phyloP scores from a whole-genome alignment of 2,797 vertebrate species.

The Artibeus lituratus region DNA sequence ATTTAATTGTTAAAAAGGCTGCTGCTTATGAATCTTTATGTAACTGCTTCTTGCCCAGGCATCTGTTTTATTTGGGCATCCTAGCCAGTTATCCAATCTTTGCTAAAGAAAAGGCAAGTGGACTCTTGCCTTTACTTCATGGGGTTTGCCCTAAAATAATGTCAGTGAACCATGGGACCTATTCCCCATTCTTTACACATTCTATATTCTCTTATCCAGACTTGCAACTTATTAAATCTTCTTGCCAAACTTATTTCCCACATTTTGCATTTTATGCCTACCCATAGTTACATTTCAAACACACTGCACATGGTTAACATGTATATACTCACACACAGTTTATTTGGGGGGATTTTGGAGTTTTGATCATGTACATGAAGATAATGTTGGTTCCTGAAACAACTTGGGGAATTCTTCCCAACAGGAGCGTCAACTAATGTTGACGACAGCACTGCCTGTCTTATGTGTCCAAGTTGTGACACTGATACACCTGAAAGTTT shows the following conservation, averaged over 20 bases:
- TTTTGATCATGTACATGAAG: not conserved
- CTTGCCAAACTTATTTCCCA: not conserved
- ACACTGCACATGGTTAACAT: not conserved
- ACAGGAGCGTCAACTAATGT: not conserved
- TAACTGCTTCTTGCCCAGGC: not conserved
- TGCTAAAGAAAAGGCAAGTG: not conserved
- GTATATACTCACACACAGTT: not conserved
- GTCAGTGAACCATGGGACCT: not conserved
- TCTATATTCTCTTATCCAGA: not conserved
- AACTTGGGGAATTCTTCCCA: not conserved
- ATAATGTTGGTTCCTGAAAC: not conserved
- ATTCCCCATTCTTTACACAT: not conserved
- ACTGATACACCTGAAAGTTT: not conserved
- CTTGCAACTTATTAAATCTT: not conserved
- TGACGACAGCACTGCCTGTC: fast-evolving
- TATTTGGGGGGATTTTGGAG: not conserved
- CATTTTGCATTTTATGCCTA: not conserved
- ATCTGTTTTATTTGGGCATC: not conserved
- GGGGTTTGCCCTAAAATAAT: not conserved
- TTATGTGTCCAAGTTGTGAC: not conserved
- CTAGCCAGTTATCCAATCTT: not conserved
- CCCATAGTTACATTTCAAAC: not conserved
- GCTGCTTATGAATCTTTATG: not conserved
- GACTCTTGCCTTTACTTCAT: not conserved
- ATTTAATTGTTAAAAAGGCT: not conserved